Conservation (phyloP, 2,797 vertebrate species). For the Cossypha caffra region DNA sequence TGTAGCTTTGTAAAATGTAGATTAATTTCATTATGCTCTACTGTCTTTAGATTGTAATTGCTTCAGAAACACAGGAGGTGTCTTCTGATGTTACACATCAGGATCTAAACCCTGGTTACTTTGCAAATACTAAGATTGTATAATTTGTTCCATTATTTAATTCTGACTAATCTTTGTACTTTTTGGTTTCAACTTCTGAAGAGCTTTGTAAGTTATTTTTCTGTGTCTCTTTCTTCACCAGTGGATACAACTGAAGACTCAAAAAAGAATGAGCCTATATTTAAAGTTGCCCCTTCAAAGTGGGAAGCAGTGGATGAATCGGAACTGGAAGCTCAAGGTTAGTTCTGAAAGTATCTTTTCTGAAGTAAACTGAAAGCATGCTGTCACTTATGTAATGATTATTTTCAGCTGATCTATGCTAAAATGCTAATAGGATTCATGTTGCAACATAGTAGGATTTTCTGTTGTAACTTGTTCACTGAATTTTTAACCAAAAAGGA, state of each 20-base stretch:
- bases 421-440: neutral
- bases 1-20: neutral
- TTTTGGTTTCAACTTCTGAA: neutral
- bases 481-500: neutral
- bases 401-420: neutral
- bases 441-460: neutral
- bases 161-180: neutral
- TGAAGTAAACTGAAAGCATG: neutral
- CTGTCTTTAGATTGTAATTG: neutral
- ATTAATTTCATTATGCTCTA: neutral
- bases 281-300: conserved; percentile 97
- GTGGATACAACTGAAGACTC: conserved; percentile 86
- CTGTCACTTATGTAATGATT: neutral
- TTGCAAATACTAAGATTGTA: neutral
- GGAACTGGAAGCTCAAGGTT: conserved; percentile 92
- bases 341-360: conserved; percentile 28
- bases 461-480: neutral
- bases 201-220: neutral
- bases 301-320: conserved; percentile 98
- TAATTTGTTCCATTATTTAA: neutral
- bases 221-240: conserved; percentile 34
- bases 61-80: neutral
- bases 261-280: conserved; percentile 89
- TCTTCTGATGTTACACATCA: neutral
- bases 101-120: neutral